Percentiles rank a stretch among this genome's conserved stretches.
phyloP scores from a whole-genome alignment of 2,888 invertebrate species.

The Lagria hirta region DNA sequence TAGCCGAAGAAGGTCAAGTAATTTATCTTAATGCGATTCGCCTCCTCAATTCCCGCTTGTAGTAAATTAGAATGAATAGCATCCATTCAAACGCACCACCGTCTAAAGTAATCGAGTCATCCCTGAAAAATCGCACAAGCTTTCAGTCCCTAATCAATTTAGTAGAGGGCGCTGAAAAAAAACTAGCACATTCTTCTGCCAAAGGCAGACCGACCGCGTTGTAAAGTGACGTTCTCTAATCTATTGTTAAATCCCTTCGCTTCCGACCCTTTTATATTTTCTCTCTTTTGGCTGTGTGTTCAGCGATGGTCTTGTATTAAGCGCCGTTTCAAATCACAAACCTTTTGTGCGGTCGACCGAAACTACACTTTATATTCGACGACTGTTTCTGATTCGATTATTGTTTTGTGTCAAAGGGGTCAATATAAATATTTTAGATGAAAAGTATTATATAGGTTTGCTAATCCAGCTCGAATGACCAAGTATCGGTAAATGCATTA shows the following conservation, averaged over 20 bases:
- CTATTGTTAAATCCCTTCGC: constrained; percentile 38
- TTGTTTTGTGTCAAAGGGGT: too few relatives aligned
- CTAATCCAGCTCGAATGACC: too few relatives aligned
- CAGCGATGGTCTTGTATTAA: constrained; percentile 30
- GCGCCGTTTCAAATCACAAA: constrained; percentile 34
- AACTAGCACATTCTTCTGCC: constrained; percentile 35
- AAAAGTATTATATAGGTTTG: too few relatives aligned
- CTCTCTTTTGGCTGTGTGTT: too few relatives aligned
- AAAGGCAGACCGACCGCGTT: constrained; percentile 29
- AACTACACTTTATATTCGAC: constrained; percentile 35
- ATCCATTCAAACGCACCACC: constrained; percentile 35
- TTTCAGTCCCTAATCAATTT: constrained; percentile 44
- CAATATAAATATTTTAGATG: too few relatives aligned
- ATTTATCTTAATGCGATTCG: constrained; percentile 40
- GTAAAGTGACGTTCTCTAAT: constrained; percentile 38
- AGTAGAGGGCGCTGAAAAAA: constrained; percentile 35
- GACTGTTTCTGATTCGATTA: constrained; percentile 32
- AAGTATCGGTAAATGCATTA: too few relatives aligned
- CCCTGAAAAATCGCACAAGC: constrained; percentile 40
- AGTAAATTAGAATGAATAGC: constrained; percentile 42
- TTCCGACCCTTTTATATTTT: constrained; percentile 35
- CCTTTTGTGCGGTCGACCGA: constrained; percentile 35
- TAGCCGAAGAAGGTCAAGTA: too few relatives aligned
- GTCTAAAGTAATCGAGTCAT: constrained; percentile 43
- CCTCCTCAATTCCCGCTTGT: constrained; percentile 37